These are phyloP conservation scores for Drosophila nr. perissopoda DNA, from an alignment of 2,888 invertebrate genomes.

Conservation along the genomic window DNA sequence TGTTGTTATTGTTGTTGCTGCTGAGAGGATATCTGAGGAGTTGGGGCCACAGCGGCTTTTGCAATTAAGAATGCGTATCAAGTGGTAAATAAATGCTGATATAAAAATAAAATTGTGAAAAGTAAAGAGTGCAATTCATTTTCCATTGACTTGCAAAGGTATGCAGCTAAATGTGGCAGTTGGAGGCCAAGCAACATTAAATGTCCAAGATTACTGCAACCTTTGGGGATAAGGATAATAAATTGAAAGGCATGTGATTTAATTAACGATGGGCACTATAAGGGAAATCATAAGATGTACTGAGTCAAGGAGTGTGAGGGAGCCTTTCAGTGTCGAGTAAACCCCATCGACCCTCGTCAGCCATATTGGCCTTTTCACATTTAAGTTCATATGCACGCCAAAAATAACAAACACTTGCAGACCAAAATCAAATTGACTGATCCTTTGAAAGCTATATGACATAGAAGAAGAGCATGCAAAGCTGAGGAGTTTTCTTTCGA, in stretches of 20 bases:
- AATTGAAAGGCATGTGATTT: background rate
- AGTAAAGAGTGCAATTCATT: slow-evolving; percentile 16
- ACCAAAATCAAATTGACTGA: background rate
- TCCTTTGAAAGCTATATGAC: background rate
- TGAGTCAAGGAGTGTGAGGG: background rate
- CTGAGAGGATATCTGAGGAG: slow-evolving; percentile 2
- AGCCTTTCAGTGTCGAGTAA: background rate
- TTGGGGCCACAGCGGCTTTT: slow-evolving; percentile 27
- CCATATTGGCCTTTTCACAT: background rate
- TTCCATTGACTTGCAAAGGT: slow-evolving; percentile 5
- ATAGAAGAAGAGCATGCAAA: background rate
- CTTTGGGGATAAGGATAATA: background rate
- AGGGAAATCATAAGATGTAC: background rate
- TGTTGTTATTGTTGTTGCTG: background rate
- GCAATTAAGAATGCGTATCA: slow-evolving; percentile 60
- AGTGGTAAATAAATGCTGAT: slow-evolving; percentile 56
- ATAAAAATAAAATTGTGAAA: slow-evolving; percentile 11
- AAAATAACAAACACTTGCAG: background rate
- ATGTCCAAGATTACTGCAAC: background rate
- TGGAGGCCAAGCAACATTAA: background rate
- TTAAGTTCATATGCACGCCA: background rate
- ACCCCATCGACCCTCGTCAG: background rate
- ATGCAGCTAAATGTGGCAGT: background rate
- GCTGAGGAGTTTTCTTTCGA: background rate
- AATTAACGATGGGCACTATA: background rate